Percentiles rank a stretch among this genome's conserved stretches.
Conservation (phyloP, 2,888 invertebrate genomes). For the Drosophila testacea region DNA sequence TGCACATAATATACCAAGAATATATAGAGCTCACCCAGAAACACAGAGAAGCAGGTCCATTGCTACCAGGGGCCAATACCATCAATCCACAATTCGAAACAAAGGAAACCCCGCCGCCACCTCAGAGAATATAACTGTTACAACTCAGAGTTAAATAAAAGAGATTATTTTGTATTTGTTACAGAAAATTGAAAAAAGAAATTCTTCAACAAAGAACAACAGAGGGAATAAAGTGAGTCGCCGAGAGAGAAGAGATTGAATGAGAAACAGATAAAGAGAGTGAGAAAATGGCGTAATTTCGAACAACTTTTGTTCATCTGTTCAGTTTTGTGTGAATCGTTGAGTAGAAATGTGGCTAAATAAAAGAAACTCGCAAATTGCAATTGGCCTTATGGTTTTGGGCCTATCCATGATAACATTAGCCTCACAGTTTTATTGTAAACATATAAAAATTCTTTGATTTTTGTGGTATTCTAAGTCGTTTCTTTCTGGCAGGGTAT, state of each 20-base stretch:
- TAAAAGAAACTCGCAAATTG: constrained; percentile 31
- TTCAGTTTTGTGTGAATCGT: constrained; percentile 29
- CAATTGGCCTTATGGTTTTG: constrained; percentile 28
- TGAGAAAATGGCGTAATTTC: not conserved
- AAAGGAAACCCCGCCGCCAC: constrained; percentile 26
- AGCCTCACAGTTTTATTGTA: constrained; percentile 11
- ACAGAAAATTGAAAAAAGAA: constrained; percentile 2
- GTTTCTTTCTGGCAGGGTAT: constrained; percentile 1
- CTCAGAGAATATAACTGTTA: not conserved
- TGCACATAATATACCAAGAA: constrained; percentile 17
- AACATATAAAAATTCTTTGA: not conserved
- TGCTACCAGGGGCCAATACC: not conserved
- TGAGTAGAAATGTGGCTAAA: constrained; percentile 20
- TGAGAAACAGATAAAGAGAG: not conserved
- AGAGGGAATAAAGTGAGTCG: not conserved
- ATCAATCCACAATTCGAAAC: constrained; percentile 8
- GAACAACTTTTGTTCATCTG: not conserved
- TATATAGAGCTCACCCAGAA: constrained; percentile 6
- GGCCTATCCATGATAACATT: constrained; percentile 23
- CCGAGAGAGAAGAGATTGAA: not conserved
- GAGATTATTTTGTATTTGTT: constrained; percentile 1
- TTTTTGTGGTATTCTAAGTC: not conserved
- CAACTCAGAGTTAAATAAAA: constrained; percentile 1
- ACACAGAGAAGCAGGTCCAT: not conserved
- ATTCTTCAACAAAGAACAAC: not conserved